Evolutionary conservation across 2,113 vertebrate species (phyloP).

Genomic region (Leptobrachium ailaonicum): DNA sequence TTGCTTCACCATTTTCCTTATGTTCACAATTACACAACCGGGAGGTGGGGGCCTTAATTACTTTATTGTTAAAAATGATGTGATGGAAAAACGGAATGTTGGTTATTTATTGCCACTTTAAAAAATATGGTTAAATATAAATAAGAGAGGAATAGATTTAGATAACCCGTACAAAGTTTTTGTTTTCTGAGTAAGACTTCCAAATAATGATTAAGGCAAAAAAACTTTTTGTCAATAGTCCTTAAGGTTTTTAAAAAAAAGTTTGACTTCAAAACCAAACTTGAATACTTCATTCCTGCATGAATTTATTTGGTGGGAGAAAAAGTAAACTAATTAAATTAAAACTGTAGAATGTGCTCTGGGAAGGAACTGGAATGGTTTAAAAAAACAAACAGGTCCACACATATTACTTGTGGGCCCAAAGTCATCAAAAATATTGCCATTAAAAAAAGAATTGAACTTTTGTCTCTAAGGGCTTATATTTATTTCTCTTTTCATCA

Average conservation of each 20-base stretch:
- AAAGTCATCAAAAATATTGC: not conserved
- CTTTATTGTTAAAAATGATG: too few species aligned
- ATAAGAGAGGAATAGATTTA: too few species aligned
- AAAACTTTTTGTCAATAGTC: not conserved
- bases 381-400: not conserved
- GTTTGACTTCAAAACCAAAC: accelerated
- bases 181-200: not conserved
- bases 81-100: too few species aligned
- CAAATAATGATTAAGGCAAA: not conserved
- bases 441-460: not conserved
- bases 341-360: not conserved
- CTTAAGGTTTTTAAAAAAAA: accelerated
- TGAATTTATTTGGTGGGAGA: accelerated
- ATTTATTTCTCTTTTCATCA: conserved; percentile 46
- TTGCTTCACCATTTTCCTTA: too few species aligned
- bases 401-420: not conserved
- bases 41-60: too few species aligned
- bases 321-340: accelerated
- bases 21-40: too few species aligned
- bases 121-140: too few species aligned
- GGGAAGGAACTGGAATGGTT: not conserved
- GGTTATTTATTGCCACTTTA: too few species aligned
- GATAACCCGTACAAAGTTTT: not conserved
- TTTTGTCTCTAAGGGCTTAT: not conserved
- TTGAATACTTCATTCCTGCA: accelerated